Conservation (phyloP, 2,888 invertebrate species). For the Caenorhabditis auriculariae region DNA sequence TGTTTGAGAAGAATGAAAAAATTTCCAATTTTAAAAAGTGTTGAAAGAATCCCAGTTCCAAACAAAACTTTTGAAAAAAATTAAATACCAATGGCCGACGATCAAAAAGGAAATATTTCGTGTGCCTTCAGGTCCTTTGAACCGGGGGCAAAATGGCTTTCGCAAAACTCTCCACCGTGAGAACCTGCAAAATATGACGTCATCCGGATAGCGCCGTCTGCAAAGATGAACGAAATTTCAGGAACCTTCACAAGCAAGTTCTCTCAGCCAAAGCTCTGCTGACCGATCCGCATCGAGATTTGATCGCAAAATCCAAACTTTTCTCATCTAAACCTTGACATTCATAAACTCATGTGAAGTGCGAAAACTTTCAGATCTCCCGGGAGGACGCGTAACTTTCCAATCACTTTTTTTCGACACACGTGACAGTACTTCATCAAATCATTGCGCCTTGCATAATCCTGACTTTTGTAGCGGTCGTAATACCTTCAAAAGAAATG, state of each 20-base stretch:
- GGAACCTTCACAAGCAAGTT: slow-evolving; percentile 25
- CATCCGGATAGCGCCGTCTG: too few species aligned
- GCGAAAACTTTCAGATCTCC: slow-evolving; percentile 26
- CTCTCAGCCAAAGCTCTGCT: slow-evolving; percentile 35
- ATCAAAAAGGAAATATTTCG: slow-evolving; percentile 22
- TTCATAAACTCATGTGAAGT: not conserved
- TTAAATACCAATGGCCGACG: slow-evolving; percentile 7
- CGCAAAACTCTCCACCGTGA: slow-evolving; percentile 38
- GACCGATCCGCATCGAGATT: slow-evolving; percentile 38
- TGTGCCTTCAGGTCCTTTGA: slow-evolving; percentile 26
- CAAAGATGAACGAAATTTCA: too few species aligned
- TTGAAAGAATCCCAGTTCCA: too few species aligned
- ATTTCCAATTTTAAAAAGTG: too few species aligned
- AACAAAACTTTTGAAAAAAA: too few species aligned
- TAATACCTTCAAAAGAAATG: too few species aligned
- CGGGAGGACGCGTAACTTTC: slow-evolving; percentile 36
- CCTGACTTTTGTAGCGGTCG: slow-evolving; percentile 14
- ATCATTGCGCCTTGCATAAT: slow-evolving; percentile 27
- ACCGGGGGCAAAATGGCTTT: slow-evolving; percentile 30
- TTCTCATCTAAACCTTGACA: slow-evolving; percentile 15
- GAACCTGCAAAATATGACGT: slow-evolving; percentile 7
- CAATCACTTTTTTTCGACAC: slow-evolving; percentile 33
- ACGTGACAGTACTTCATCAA: slow-evolving; percentile 40
- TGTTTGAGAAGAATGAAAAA: too few species aligned
- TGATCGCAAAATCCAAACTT: slow-evolving; percentile 36